phyloP scores from a whole-genome alignment of 2,113 vertebrate species.

The Nicator chloris region DNA sequence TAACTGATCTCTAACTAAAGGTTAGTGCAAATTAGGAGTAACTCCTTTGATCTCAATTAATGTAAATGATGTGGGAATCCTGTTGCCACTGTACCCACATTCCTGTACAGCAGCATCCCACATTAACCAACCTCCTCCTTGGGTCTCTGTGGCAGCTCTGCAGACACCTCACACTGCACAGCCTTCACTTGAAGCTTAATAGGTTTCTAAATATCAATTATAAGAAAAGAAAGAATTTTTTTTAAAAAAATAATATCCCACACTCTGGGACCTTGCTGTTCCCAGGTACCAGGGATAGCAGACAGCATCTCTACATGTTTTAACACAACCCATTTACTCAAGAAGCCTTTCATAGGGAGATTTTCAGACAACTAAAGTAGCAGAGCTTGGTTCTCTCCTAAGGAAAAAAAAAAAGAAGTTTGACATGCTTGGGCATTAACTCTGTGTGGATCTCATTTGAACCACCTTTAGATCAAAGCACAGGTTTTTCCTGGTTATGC shows the following conservation, averaged over 20 bases:
- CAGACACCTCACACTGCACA: neutral
- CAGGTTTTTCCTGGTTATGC: constrained; percentile 66
- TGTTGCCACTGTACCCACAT: neutral
- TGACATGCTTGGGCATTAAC: constrained; percentile 56
- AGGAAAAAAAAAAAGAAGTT: constrained; percentile 44
- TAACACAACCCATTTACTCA: neutral
- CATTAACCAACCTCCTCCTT: neutral
- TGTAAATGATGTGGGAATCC: neutral
- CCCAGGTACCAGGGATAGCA: neutral
- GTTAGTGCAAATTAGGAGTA: neutral
- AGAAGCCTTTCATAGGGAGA: neutral
- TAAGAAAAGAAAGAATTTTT: neutral
- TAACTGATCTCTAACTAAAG: neutral
- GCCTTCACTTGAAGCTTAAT: neutral
- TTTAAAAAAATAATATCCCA: neutral
- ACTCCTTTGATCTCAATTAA: neutral
- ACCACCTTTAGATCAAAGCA: constrained; percentile 75
- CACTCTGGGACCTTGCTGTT: neutral
- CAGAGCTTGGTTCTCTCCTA: constrained; percentile 12
- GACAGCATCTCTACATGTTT: neutral
- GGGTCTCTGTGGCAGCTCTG: neutral
- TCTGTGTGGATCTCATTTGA: constrained; percentile 70
- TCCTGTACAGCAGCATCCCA: neutral
- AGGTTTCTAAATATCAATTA: neutral
- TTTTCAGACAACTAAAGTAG: constrained; percentile 31